Evolutionary conservation across 1,140 invertebrate genomes (phyloP).

Genomic region (Leptestheria dahalacensis): DNA sequence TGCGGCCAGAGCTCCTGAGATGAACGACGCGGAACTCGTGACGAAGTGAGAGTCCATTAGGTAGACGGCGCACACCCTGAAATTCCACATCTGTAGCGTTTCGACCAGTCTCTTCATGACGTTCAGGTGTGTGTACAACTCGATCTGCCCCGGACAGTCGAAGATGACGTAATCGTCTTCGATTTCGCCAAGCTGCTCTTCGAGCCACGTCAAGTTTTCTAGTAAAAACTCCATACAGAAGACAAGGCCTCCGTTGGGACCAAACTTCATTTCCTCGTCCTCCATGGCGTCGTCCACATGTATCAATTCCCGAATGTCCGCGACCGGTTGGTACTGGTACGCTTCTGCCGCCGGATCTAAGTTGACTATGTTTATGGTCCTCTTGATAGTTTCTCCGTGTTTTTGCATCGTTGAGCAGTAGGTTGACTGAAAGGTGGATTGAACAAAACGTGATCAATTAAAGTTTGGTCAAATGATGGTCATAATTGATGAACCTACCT

Average conservation of each 20-base stretch:
- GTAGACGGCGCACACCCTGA: slow-evolving; percentile 81
- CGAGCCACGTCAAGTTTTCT: slow-evolving; percentile 81
- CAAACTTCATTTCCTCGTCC: slow-evolving; percentile 83
- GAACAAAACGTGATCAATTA: not conserved
- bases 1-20: slow-evolving; percentile 84
- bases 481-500: slow-evolving; percentile 37
- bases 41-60: slow-evolving; percentile 93
- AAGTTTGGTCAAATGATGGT: not conserved
- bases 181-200: slow-evolving; percentile 55
- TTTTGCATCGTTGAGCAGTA: slow-evolving; percentile 81
- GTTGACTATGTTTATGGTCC: slow-evolving; percentile 77
- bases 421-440: slow-evolving; percentile 53
- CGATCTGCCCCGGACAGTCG: slow-evolving; percentile 97
- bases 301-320: slow-evolving; percentile 86
- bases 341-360: slow-evolving; percentile 93
- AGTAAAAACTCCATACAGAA: slow-evolving; percentile 86
- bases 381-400: slow-evolving; percentile 56
- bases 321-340: slow-evolving; percentile 76
- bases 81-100: slow-evolving; percentile 63
- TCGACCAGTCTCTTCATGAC: slow-evolving; percentile 71
- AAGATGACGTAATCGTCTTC: slow-evolving; percentile 91
- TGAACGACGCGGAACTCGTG: slow-evolving; percentile 87
- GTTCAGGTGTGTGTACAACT: slow-evolving; percentile 90
- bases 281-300: slow-evolving; percentile 93
- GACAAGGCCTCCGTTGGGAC: slow-evolving; percentile 91